A percentile compares a stretch with the other conserved stretches of the same genome.
Evolutionary conservation across 2,113 vertebrate species (phyloP).

Genomic region (Xyliphius kryptos): DNA sequence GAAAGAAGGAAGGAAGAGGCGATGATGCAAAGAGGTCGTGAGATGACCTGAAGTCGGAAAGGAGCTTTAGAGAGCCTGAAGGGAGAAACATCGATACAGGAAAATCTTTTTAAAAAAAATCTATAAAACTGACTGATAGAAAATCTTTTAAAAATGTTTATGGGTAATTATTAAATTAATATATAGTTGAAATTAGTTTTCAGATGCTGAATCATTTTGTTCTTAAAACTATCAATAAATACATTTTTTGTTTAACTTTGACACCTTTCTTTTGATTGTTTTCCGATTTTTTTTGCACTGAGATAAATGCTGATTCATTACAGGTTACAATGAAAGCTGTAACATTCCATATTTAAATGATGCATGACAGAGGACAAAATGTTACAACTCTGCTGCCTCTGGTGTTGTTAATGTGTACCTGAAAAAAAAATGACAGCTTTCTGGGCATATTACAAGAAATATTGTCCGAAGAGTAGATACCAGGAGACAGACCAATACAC

Average conservation of each 20-base stretch:
- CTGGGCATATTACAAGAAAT: too few species aligned
- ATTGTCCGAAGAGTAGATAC: too few species aligned
- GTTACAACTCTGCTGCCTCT: too few species aligned
- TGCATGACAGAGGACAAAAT: too few species aligned
- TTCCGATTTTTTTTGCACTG: conserved; percentile 40
- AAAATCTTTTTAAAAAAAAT: conserved; percentile 48
- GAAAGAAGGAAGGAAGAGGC: conserved; percentile 28
- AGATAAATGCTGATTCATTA: background rate
- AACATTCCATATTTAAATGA: too few species aligned
- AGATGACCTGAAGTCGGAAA: conserved; percentile 48
- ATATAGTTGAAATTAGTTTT: conserved; percentile 51
- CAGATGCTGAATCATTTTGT: conserved; percentile 65
- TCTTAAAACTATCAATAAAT: conserved; percentile 63
- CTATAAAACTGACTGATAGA: conserved; percentile 51
- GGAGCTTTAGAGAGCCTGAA: conserved; percentile 44
- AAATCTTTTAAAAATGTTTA: conserved; percentile 55
- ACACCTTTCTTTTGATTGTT: conserved; percentile 57
- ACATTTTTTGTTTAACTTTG: conserved; percentile 71
- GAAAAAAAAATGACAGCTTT: too few species aligned
- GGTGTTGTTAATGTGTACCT: too few species aligned
- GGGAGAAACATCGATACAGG: conserved; percentile 48
- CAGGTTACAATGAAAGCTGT: too few species aligned
- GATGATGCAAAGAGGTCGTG: conserved; percentile 40
- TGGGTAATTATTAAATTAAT: conserved; percentile 52
- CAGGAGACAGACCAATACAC: too few species aligned